Conservation (phyloP, 2,888 invertebrate species). For the Lasius fuliginosus region DNA sequence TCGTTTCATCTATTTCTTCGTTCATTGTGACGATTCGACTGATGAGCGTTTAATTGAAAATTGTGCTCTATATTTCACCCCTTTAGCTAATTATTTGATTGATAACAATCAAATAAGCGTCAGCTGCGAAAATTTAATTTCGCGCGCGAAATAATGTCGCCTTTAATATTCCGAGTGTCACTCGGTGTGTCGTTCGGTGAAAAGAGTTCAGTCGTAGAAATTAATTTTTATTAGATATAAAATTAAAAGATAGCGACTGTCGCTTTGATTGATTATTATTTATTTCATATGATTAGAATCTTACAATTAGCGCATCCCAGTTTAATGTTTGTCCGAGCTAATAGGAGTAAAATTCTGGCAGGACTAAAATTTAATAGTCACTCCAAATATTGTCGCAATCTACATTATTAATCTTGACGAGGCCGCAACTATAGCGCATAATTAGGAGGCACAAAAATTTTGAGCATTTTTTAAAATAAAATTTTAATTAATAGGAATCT, state of each 20-base stretch:
- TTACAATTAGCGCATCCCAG: neutral
- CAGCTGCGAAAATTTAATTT: slow-evolving; percentile 22
- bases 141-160: slow-evolving; percentile 3
- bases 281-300: neutral
- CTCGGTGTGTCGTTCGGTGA: neutral
- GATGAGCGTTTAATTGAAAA: slow-evolving; percentile 25
- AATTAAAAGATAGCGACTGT: neutral
- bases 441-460: neutral
- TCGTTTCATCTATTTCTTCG: neutral
- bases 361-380: neutral
- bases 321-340: neutral
- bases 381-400: neutral
- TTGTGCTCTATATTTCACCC: slow-evolving; percentile 3
- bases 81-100: slow-evolving; percentile 22
- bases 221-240: neutral
- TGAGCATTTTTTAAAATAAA: neutral
- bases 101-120: slow-evolving; percentile 42
- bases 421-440: neutral
- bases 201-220: neutral
- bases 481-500: slow-evolving; percentile 3
- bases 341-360: neutral
- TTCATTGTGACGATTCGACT: neutral
- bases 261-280: neutral
- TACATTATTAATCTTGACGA: neutral
- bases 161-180: slow-evolving; percentile 9